phyloP scores from a whole-genome alignment of 2,797 vertebrate species.

The Sparidentex hasta region DNA sequence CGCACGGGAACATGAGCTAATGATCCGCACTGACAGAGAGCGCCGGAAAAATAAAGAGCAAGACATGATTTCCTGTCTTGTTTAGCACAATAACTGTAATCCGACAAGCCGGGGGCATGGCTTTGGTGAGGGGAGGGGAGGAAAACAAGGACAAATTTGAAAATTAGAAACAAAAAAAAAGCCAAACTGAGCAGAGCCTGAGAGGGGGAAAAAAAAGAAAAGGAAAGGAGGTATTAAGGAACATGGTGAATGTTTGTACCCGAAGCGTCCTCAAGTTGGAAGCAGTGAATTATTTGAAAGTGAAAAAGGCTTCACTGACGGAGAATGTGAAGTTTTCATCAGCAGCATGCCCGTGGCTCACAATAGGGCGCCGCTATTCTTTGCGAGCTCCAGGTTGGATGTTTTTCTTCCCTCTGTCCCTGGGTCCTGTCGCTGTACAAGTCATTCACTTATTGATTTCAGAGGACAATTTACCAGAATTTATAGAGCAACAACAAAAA shows the following conservation, averaged over 20 bases:
- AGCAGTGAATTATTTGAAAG: slow-evolving; percentile 61
- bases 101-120: slow-evolving; percentile 52
- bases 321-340: slow-evolving; percentile 47
- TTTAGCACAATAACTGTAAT: slow-evolving; percentile 57
- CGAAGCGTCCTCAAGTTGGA: slow-evolving; percentile 59
- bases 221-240: slow-evolving; percentile 23
- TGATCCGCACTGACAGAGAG: slow-evolving; percentile 17
- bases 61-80: slow-evolving; percentile 31
- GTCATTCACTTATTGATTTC: slow-evolving; percentile 37
- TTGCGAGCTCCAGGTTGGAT: slow-evolving; percentile 7
- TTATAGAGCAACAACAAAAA: slow-evolving; percentile 1
- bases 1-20: background rate
- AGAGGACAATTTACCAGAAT: slow-evolving; percentile 36
- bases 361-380: slow-evolving; percentile 11
- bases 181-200: slow-evolving; percentile 21
- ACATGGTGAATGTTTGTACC: slow-evolving; percentile 69
- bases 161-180: background rate
- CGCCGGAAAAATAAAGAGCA: slow-evolving; percentile 13
- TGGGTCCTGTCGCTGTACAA: slow-evolving; percentile 2
- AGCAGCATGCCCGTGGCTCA: slow-evolving; percentile 27
- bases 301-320: slow-evolving; percentile 43
- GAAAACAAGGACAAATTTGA: slow-evolving; percentile 2
- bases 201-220: slow-evolving; percentile 17
- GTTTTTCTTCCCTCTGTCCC: slow-evolving; percentile 33
- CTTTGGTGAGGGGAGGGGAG: slow-evolving; percentile 26